phyloP scores from a whole-genome alignment of 2,888 invertebrate genomes.

The Chrysotoxum bicinctum region DNA sequence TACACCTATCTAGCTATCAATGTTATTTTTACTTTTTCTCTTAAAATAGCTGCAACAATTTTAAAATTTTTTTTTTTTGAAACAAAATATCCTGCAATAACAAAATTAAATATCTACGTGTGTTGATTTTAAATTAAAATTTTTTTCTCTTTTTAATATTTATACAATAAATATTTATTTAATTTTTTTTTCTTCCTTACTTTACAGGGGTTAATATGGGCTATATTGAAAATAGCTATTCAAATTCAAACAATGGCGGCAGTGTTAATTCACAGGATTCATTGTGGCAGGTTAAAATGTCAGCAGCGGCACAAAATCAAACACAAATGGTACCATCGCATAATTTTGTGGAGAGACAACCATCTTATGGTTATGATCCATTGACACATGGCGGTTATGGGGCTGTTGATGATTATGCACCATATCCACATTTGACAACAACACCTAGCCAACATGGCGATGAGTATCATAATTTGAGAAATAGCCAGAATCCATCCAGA shows the following conservation, averaged over 20 bases:
- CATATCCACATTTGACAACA: conserved; percentile 89
- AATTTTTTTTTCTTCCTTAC: conserved; percentile 24
- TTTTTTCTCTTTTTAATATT: not conserved
- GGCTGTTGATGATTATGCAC: conserved; percentile 91
- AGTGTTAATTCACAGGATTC: conserved; percentile 97
- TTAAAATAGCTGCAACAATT: conserved; percentile 4
- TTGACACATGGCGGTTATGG: conserved; percentile 92
- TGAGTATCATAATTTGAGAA: conserved; percentile 87
- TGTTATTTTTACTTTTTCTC: conserved; percentile 49
- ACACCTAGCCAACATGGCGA: conserved; percentile 86
- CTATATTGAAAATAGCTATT: conserved; percentile 95
- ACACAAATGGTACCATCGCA: conserved; percentile 85
- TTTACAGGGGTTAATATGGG: conserved; percentile 91
- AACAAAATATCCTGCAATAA: not conserved
- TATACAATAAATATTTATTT: not conserved
- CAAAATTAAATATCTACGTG: conserved; percentile 4
- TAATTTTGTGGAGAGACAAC: conserved; percentile 86
- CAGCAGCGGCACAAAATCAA: conserved; percentile 87
- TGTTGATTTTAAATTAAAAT: conserved; percentile 48
- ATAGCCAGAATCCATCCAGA: conserved; percentile 91
- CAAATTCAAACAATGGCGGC: conserved; percentile 96
- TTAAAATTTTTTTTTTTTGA: conserved; percentile 4
- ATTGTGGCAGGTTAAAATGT: conserved; percentile 96
- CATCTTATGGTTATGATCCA: conserved; percentile 89
- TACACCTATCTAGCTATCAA: not conserved